A percentile compares a stretch with the other conserved stretches of the same genome.
phyloP scores from a whole-genome alignment of 2,797 vertebrate genomes.

The Chaenodraco wilsoni region DNA sequence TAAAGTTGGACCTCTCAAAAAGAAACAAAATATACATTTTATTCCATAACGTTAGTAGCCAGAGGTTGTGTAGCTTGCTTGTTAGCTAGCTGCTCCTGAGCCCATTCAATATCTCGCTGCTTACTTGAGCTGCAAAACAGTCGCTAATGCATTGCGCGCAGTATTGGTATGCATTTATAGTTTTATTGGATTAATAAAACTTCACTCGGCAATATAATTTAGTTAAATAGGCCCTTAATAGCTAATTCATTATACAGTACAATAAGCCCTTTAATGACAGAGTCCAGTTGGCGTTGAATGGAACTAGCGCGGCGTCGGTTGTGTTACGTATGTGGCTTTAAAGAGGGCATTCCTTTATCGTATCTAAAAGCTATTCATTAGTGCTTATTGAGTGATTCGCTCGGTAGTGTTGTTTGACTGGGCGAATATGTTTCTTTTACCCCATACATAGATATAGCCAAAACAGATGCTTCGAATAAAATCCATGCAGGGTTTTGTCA shows the following conservation, averaged over 20 bases:
- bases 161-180: neutral
- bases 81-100: conserved; percentile 60
- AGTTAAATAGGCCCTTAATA: conserved; percentile 6
- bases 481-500: neutral
- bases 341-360: conserved; percentile 28
- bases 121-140: conserved; percentile 46
- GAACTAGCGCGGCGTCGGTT: conserved; percentile 38
- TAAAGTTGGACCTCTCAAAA: neutral
- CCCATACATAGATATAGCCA: accelerated
- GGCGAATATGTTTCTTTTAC: neutral
- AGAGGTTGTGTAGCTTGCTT: conserved; percentile 43
- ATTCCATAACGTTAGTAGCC: conserved; percentile 14
- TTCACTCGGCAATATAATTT: neutral
- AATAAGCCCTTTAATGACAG: conserved; percentile 66
- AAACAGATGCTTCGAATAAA: neutral
- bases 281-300: conserved; percentile 45
- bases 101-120: conserved; percentile 67
- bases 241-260: conserved; percentile 52
- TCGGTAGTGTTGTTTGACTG: neutral
- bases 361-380: neutral
- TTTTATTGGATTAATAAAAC: conserved; percentile 15
- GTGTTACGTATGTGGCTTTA: conserved; percentile 28
- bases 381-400: neutral
- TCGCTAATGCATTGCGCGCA: conserved; percentile 38
- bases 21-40: neutral